Percentiles rank a stretch among this genome's conserved stretches.
Evolutionary conservation across 2,113 vertebrate genomes (phyloP).

Genomic region (Hydrolagus affinis): DNA sequence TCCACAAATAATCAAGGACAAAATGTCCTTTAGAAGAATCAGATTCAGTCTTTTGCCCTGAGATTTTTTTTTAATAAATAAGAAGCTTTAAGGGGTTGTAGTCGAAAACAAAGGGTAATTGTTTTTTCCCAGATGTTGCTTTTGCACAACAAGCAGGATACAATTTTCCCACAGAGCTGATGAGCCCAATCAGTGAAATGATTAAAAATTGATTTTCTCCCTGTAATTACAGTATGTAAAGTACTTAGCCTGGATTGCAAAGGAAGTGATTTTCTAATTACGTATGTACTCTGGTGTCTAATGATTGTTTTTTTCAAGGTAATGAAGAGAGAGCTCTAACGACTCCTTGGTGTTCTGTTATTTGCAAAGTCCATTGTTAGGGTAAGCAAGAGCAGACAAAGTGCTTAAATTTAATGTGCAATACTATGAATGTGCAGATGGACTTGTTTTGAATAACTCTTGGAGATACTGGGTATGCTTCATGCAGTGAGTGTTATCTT

Average conservation of each 20-base stretch:
- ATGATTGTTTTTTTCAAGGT: conserved; percentile 99
- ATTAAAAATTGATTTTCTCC: conserved; percentile 99
- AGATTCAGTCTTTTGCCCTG: conserved; percentile 57
- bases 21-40: conserved; percentile 65
- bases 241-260: conserved; percentile 99
- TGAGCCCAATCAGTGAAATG: conserved; percentile 99
- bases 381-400: conserved; percentile 95
- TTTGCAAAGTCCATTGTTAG: conserved; percentile 97
- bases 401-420: conserved; percentile 97
- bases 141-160: conserved; percentile 99
- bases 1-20: conserved; percentile 80
- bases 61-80: conserved; percentile 49
- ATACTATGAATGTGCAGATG: conserved; percentile 86
- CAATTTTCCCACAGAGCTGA: conserved; percentile 99
- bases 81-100: conserved; percentile 78
- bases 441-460: conserved; percentile 60
- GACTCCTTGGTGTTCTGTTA: conserved; percentile 99
- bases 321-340: conserved; percentile 99
- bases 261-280: conserved; percentile 99
- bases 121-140: conserved; percentile 99
- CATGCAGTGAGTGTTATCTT: neutral
- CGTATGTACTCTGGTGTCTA: conserved; percentile 99
- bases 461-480: neutral
- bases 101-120: conserved; percentile 99
- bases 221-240: conserved; percentile 99